Percentiles rank a stretch among this genome's conserved stretches.
Evolutionary conservation across 2,797 vertebrate species (phyloP).

Genomic region (Uromys caudimaculatus): DNA sequence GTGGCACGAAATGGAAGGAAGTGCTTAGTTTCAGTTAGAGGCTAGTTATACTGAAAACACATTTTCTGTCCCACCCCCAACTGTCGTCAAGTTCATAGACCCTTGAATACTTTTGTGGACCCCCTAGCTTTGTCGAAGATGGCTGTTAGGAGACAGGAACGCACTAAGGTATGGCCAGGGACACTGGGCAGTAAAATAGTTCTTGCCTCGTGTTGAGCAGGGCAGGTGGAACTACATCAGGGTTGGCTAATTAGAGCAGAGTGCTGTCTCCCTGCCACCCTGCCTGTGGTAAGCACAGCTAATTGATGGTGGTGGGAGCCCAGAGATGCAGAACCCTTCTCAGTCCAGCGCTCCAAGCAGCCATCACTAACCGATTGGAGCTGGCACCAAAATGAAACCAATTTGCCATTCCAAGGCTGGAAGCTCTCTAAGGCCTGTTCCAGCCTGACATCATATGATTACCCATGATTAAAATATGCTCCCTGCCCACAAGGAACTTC

Average conservation of each 20-base stretch:
- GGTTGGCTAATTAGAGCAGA: neutral
- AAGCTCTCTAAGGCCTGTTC: constrained; percentile 72
- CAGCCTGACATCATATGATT: constrained; percentile 71
- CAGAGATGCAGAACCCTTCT: constrained; percentile 35
- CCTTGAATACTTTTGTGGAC: neutral
- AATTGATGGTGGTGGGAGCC: constrained; percentile 67
- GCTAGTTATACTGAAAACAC: constrained; percentile 14
- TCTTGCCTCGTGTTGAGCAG: neutral
- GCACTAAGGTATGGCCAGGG: neutral
- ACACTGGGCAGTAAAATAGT: neutral
- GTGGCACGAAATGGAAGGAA: constrained; percentile 40
- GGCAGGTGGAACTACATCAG: neutral
- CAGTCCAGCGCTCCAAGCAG: constrained; percentile 59
- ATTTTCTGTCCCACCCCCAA: rapidly evolving
- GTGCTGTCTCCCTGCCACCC: neutral
- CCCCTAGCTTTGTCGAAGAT: neutral
- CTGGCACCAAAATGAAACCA: constrained; percentile 72
- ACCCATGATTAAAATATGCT: constrained; percentile 75
- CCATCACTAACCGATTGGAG: constrained; percentile 45
- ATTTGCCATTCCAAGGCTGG: constrained; percentile 70
- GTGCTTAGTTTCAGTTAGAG: constrained; percentile 50
- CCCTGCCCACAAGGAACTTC: constrained; percentile 82
- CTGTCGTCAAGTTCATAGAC: neutral
- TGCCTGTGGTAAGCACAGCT: constrained; percentile 23
- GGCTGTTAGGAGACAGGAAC: neutral